Evolutionary conservation across 2,113 vertebrate genomes (phyloP), one percentile per base, ranked within the genome.

Genomic region (Gasterosteus aculeatus): DNA sequence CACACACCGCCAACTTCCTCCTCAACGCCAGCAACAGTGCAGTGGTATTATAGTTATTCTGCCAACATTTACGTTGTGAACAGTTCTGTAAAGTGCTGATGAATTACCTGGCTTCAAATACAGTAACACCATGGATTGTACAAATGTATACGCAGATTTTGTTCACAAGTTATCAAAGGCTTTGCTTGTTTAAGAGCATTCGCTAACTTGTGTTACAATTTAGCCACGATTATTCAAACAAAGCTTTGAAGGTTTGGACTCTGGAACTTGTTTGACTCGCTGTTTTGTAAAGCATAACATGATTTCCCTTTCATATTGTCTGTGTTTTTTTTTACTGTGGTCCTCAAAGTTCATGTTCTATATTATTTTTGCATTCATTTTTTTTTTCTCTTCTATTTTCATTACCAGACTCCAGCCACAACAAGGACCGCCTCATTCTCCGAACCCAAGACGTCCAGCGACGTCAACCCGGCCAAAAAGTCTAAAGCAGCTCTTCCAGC

Each of bases 1-100:
- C 96, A 5, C 98, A 99, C 77, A 99, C 98, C 0, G 98, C 98
- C 44, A 99, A 99, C 93, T 99, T 99, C 89, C 95, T 99, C 7
- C 95, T 99, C 51, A 99, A 99, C 0, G 94, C 98, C 83, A 98
- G 96, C 0, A 96, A 92, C 87, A 97, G 94, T 87, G 94, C 95
- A 1, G 93, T 91, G 86, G 98, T 99, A 93, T 29, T 61, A 46
- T 72, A 57, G 7, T 53, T 16, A 41, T 57, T 35, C 19, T 0
- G n/a, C 22, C n/a, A 33, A 39, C 31, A 8, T 35, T 65, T 19
- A 7, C 12, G 26, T 16, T 69, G 14, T 19, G 35, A 56, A 54
- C 4, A 14, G 5, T 35, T 2, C 10, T 26, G 26, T 29, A 41
- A 2, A 14, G 53, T 26, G 33, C 12, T 39, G 5, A 29, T 5